Evolutionary conservation across 92 coral and sea anemone genomes (phyloP), one percentile per base, ranked within the genome.

Genomic region (Paramuricea clavata): DNA sequence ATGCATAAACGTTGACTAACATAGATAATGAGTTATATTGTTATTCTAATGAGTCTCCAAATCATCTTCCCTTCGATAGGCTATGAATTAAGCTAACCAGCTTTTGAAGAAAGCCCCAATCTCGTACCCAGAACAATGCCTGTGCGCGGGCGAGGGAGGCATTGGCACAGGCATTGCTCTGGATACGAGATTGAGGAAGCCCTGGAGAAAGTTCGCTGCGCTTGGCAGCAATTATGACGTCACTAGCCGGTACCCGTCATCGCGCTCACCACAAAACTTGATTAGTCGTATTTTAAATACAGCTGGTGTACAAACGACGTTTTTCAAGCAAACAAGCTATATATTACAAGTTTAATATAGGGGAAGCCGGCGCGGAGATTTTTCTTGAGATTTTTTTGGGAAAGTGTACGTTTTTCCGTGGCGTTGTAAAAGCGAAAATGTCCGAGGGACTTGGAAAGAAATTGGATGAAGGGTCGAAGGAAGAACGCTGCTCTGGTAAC

Each of bases 211-310:
- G n/a, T n/a, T n/a, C n/a, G n/a, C n/a, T n/a, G n/a, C n/a, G n/a
- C n/a, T n/a, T n/a, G n/a, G n/a, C n/a, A n/a, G n/a, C n/a, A 54
- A 54, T 54, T 54, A 21, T 54, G 23, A 21, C 62, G 17, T 54
- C 62, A 54, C 62, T 54, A 42, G 12, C 49, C 6, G 62, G 62
- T 54, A 54, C 62, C 62, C 62, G 62, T 36, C 62, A 54, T 54
- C 0, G 2, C 62, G 62, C 62, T 17, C 17, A 54, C 62, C 62
- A 21, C 62, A 54, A 21, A 21, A 19, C 11, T 54, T 54, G 62
- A 54, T 47, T 47, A 6, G 54, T 15, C 19, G 2, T 15, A 47
- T 47, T 15, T 6, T 47, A n/a, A n/a, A 54, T 47, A 47, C 52
- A 47, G 52, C 17, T 47, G 16, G 52, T 5, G 26, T 54, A 10